These are phyloP conservation scores for Synaphobranchus kaupii DNA, from an alignment of 2,797 vertebrate genomes.

Conservation along the genomic window DNA sequence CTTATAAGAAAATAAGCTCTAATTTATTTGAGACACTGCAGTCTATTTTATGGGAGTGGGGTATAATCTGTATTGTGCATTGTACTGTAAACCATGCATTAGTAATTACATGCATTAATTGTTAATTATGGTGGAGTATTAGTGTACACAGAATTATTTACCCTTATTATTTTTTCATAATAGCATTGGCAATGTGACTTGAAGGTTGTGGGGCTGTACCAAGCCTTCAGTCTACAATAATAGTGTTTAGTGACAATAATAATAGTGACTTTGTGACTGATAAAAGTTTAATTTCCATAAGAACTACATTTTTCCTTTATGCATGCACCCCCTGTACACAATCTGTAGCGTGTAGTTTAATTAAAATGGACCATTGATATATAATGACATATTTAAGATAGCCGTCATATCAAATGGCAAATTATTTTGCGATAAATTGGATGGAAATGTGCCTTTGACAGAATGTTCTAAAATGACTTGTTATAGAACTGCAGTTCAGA, in stretches of 20 bases:
- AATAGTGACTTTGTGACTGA: slow-evolving; percentile 58
- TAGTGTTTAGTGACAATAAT: slow-evolving; percentile 54
- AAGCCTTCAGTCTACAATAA: slow-evolving; percentile 60
- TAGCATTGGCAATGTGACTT: slow-evolving; percentile 47
- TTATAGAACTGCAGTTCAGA: background rate
- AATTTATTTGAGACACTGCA: background rate
- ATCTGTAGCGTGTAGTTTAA: slow-evolving; percentile 57
- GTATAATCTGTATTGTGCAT: slow-evolving; percentile 3
- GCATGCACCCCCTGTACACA: slow-evolving; percentile 36
- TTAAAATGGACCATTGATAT: slow-evolving; percentile 69
- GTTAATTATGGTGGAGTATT: slow-evolving; percentile 24
- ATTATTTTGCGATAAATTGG: slow-evolving; percentile 51
- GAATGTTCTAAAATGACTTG: background rate
- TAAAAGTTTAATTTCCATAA: slow-evolving; percentile 65
- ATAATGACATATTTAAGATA: slow-evolving; percentile 58
- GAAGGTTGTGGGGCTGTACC: slow-evolving; percentile 49
- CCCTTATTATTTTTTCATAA: slow-evolving; percentile 12
- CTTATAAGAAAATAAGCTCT: background rate
- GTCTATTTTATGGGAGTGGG: background rate
- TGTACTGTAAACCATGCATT: background rate
- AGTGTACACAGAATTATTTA: slow-evolving; percentile 19
- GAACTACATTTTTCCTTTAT: slow-evolving; percentile 67
- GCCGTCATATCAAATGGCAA: slow-evolving; percentile 49
- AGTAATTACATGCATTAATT: background rate
- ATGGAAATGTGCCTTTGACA: background rate